Evolutionary conservation across 2,113 vertebrate species (phyloP).

Genomic region (Megalops atlanticus): DNA sequence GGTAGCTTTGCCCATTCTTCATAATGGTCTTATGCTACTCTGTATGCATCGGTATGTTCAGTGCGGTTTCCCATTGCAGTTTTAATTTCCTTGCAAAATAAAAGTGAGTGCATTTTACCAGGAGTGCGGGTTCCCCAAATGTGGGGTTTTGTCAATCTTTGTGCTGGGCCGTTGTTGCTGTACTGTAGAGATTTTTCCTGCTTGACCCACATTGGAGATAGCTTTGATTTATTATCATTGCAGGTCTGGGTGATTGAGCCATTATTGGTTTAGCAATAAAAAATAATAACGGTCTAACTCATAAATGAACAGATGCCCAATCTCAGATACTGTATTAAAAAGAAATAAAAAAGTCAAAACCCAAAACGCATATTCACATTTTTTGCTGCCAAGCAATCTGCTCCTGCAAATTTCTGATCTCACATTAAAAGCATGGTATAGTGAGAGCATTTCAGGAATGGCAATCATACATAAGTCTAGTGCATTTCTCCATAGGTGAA

Average conservation of each 20-base stretch:
- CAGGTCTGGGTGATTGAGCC: too few species aligned
- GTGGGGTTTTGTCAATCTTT: too few species aligned
- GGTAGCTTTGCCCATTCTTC: too few species aligned
- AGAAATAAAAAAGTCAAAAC: background rate
- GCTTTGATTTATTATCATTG: too few species aligned
- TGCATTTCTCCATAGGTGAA: background rate
- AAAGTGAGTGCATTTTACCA: too few species aligned
- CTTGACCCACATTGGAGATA: too few species aligned
- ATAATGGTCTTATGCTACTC: background rate
- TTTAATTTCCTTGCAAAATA: too few species aligned
- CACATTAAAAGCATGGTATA: background rate
- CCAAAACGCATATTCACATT: background rate
- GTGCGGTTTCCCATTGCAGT: background rate
- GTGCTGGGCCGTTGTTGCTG: too few species aligned
- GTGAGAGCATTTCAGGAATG: background rate
- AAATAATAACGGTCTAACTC: background rate
- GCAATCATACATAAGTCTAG: conserved; percentile 7
- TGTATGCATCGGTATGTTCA: background rate
- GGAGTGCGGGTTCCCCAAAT: too few species aligned
- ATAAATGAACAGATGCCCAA: background rate
- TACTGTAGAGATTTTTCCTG: too few species aligned
- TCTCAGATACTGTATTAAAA: too few species aligned
- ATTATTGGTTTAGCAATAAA: background rate
- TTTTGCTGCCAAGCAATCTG: background rate
- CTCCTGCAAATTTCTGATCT: background rate